These are phyloP conservation scores for Dicaeum eximium DNA, from an alignment of 2,113 vertebrate species.

Conservation along the genomic window DNA sequence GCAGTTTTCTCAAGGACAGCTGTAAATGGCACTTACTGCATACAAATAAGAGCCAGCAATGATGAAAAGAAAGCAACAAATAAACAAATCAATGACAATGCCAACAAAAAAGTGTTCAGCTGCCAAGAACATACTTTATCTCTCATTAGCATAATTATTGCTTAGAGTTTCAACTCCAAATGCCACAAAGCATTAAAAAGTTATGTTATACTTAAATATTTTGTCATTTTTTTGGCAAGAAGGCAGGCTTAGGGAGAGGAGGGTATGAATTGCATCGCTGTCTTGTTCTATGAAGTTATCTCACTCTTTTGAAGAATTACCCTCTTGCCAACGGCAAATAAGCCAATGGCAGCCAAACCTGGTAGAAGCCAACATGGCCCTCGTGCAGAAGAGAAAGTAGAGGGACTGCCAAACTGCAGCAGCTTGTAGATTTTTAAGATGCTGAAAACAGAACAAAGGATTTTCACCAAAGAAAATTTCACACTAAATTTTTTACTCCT, in stretches of 20 bases:
- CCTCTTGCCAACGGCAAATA: neutral
- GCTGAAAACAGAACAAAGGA: neutral
- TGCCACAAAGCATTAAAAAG: slow-evolving; percentile 23
- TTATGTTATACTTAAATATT: slow-evolving; percentile 34
- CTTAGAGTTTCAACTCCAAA: slow-evolving; percentile 31
- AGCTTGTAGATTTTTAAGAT: neutral
- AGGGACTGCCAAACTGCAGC: neutral
- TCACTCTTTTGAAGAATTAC: neutral
- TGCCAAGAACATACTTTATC: slow-evolving; percentile 54
- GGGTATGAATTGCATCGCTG: rapidly evolving
- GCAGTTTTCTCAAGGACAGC: slow-evolving; percentile 34
- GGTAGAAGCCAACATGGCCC: neutral
- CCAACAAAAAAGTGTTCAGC: slow-evolving; percentile 1
- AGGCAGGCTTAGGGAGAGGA: neutral
- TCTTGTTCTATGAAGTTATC: neutral
- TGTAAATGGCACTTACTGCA: neutral
- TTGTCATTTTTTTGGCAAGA: neutral
- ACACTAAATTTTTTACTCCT: neutral
- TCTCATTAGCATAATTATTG: slow-evolving; percentile 53
- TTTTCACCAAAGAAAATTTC: neutral
- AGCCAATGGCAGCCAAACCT: neutral
- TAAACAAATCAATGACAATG: slow-evolving; percentile 43
- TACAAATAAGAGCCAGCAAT: neutral
- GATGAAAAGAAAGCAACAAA: slow-evolving; percentile 24
- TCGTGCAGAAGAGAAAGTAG: neutral